Conservation (phyloP, 2,797 vertebrate species). For the Meriones psammophilus region DNA sequence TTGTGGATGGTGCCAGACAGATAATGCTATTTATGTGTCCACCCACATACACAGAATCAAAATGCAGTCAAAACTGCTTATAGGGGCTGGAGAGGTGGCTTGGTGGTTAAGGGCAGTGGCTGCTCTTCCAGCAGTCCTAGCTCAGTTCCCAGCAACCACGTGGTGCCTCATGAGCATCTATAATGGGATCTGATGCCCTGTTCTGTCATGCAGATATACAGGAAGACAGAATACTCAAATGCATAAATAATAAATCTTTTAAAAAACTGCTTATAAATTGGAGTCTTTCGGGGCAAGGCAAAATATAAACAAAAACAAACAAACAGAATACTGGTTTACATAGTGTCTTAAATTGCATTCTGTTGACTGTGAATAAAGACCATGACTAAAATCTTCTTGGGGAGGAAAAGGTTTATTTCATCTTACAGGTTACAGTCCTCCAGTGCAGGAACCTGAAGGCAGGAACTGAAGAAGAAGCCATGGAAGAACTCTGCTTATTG, state of each 20-base stretch:
- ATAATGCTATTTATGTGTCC: neutral
- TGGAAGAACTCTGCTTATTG: neutral
- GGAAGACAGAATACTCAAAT: too few species aligned
- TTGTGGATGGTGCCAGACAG: neutral
- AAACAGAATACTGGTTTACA: neutral
- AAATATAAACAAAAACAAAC: neutral
- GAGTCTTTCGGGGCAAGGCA: neutral
- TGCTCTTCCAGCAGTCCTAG: too few species aligned
- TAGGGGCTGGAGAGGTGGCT: neutral
- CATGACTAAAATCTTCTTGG: neutral
- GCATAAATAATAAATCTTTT: too few species aligned
- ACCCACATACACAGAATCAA: neutral
- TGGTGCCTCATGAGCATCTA: too few species aligned
- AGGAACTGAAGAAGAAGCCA: neutral
- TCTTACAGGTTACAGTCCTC: neutral
- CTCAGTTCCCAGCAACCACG: too few species aligned
- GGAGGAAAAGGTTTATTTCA: neutral
- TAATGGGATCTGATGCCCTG: too few species aligned
- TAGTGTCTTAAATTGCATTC: neutral
- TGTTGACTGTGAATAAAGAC: neutral
- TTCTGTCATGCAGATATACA: too few species aligned
- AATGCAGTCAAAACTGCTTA: neutral
- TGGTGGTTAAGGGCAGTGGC: too few species aligned
- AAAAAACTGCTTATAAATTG: neutral
- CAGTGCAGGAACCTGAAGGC: neutral